Evolutionary conservation across 2,113 vertebrate species (phyloP).

Genomic region (Clarias batrachus): DNA sequence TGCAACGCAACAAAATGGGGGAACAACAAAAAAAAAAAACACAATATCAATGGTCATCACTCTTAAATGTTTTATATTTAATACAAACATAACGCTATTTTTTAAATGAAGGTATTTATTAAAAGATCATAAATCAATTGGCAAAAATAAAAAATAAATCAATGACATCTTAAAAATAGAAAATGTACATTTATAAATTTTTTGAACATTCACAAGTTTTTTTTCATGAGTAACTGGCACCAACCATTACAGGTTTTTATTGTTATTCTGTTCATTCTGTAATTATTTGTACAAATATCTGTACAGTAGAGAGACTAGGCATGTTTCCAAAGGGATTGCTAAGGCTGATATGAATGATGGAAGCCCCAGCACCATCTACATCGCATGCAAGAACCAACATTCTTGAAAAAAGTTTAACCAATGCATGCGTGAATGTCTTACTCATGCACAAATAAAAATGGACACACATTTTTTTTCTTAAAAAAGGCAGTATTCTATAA

Average conservation of each 20-base stretch:
- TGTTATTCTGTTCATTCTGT: constrained; percentile 18
- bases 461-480: background rate
- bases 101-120: constrained; percentile 65
- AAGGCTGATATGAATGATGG: constrained; percentile 9
- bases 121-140: constrained; percentile 64
- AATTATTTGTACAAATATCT: constrained; percentile 30
- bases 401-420: constrained; percentile 30
- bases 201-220: constrained; percentile 57
- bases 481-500: constrained; percentile 19
- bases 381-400: constrained; percentile 53
- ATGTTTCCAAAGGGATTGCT: constrained; percentile 12
- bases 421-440: constrained; percentile 52
- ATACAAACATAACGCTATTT: background rate
- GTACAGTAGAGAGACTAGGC: constrained; percentile 2
- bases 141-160: constrained; percentile 45
- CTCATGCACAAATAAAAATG: constrained; percentile 58
- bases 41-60: background rate
- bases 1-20: no score
- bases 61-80: background rate
- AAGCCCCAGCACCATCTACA: constrained; percentile 37
- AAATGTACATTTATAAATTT: constrained; percentile 70
- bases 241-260: constrained; percentile 35
- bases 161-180: constrained; percentile 66
- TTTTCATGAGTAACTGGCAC: constrained; percentile 23
- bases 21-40: no score